Evolutionary conservation across 2,797 vertebrate genomes (phyloP).

Genomic region (Lophotriccus pileatus): DNA sequence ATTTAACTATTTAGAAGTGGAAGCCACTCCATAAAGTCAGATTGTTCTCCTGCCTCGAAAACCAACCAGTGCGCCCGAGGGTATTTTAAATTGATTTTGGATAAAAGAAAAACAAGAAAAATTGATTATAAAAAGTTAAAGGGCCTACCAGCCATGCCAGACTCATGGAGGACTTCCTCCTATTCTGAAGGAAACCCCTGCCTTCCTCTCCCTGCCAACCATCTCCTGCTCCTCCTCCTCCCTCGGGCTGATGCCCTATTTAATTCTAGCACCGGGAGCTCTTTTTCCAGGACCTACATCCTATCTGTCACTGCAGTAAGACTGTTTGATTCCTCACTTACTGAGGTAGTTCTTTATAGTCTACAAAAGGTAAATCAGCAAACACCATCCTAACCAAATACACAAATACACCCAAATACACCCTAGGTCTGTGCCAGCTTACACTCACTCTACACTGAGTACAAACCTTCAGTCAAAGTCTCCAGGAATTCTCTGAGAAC

Average conservation of each 20-base stretch:
- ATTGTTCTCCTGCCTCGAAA: not conserved
- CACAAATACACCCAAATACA: slow-evolving; percentile 30
- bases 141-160: not conserved
- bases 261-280: not conserved
- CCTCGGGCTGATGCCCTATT: not conserved
- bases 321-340: not conserved
- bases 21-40: not conserved
- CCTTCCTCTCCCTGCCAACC: not conserved
- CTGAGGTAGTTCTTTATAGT: not conserved
- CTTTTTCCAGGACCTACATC: not conserved
- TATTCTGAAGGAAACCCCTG: not conserved
- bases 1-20: not conserved
- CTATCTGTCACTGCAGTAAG: not conserved
- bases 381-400: slow-evolving; percentile 25
- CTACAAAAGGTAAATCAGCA: slow-evolving; percentile 45
- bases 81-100: not conserved
- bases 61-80: fast-evolving
- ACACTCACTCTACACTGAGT: not conserved
- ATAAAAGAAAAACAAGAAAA: not conserved
- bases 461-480: not conserved
- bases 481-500: not conserved
- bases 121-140: not conserved
- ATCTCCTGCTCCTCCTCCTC: not conserved
- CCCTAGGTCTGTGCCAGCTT: slow-evolving; percentile 8
- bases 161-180: not conserved